Evolutionary conservation across 92 coral and sea anemone species (phyloP).

Genomic region (Hydrozoanthus gracilis): DNA sequence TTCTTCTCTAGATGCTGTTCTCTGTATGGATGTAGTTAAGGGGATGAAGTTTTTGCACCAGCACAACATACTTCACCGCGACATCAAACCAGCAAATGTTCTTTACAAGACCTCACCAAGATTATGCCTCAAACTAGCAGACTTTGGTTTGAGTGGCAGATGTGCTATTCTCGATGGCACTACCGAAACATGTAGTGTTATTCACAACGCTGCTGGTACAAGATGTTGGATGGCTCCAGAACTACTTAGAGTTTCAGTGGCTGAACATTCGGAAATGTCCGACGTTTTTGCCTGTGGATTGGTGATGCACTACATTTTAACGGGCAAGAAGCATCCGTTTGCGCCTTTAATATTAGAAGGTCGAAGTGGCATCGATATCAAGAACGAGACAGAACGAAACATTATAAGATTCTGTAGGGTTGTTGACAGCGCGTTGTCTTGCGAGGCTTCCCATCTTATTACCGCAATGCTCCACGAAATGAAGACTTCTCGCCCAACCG

Average conservation of each 20-base stretch:
- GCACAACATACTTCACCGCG: conserved; percentile 42
- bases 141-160: conserved; percentile 39
- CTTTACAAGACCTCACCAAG: conserved; percentile 34
- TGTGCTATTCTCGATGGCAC: background rate
- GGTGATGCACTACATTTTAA: conserved; percentile 40
- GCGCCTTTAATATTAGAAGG: conserved; percentile 21
- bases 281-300: conserved; percentile 51
- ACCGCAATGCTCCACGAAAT: conserved; percentile 18
- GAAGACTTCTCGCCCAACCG: conserved; percentile 22
- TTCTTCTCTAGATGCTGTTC: background rate
- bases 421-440: conserved; percentile 1
- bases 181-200: conserved; percentile 23
- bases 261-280: conserved; percentile 20
- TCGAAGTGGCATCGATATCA: conserved; percentile 32
- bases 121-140: conserved; percentile 46
- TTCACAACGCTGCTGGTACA: conserved; percentile 48
- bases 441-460: conserved; percentile 29
- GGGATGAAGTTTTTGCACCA: conserved; percentile 46
- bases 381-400: conserved; percentile 41
- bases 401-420: background rate
- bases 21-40: conserved; percentile 38
- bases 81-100: conserved; percentile 48
- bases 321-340: conserved; percentile 49
- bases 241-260: background rate
- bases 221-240: conserved; percentile 60